Percentiles rank a stretch among this genome's conserved stretches.
Evolutionary conservation across 2,113 vertebrate species (phyloP).

Genomic region (Oreochromis niloticus): DNA sequence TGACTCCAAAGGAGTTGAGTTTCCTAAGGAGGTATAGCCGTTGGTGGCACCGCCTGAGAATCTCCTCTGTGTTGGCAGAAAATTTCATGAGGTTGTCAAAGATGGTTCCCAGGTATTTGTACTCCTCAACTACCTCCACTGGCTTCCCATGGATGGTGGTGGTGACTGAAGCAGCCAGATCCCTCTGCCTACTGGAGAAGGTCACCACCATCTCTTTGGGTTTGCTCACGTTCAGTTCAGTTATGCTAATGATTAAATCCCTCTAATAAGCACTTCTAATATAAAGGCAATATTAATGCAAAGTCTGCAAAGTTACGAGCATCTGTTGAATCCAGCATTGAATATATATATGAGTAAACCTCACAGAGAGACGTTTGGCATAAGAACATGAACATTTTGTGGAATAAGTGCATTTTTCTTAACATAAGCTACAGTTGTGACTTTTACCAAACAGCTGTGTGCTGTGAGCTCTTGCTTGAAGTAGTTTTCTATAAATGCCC

Average conservation of each 20-base stretch:
- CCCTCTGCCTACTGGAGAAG: not conserved
- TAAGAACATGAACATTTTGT: not conserved
- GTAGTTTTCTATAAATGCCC: not conserved
- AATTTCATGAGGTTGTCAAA: not conserved
- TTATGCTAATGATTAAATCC: not conserved
- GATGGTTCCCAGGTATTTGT: not conserved
- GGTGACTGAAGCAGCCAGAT: not conserved
- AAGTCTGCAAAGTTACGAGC: too few relatives aligned
- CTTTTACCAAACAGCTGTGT: not conserved
- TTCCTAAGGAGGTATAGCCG: not conserved
- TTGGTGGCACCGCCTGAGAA: not conserved
- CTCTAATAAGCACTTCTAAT: not conserved
- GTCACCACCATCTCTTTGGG: not conserved
- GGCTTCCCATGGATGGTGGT: not conserved
- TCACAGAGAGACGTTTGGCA: not conserved
- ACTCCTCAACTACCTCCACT: not conserved
- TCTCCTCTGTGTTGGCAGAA: not conserved
- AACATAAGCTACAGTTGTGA: not conserved
- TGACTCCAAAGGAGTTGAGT: accelerated
- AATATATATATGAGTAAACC: not conserved
- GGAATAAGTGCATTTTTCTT: not conserved
- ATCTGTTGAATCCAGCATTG: too few relatives aligned
- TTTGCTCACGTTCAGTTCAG: not conserved
- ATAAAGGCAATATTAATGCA: too few relatives aligned
- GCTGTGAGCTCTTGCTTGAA: not conserved